Percentiles rank a stretch among this genome's conserved stretches.
phyloP scores from a whole-genome alignment of 2,797 vertebrate species.

The Pangasius krempfi region DNA sequence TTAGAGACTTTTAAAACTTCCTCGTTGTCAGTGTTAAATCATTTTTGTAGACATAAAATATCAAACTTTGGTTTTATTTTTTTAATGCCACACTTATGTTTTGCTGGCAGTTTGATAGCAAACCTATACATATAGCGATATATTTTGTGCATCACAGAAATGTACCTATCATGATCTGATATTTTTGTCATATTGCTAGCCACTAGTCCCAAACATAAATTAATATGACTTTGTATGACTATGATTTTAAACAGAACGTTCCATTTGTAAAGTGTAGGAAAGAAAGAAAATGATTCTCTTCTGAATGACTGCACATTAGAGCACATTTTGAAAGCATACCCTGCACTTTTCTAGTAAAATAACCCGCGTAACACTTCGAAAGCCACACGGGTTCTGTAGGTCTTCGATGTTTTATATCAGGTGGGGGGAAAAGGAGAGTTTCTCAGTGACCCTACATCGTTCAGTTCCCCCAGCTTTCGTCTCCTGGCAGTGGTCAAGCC shows the following conservation, averaged over 20 bases:
- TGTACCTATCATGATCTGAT: not conserved
- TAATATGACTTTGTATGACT: too few relatives aligned
- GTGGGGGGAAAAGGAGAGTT: not conserved
- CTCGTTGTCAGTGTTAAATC: not conserved
- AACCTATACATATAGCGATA: not conserved
- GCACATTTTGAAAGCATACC: not conserved
- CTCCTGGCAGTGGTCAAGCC: conserved; percentile 57
- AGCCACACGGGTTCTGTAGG: conserved; percentile 1
- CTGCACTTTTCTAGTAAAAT: not conserved
- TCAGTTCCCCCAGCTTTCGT: conserved; percentile 54
- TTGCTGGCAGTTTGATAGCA: not conserved
- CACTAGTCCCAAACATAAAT: not conserved
- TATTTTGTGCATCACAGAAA: not conserved
- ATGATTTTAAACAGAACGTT: not conserved
- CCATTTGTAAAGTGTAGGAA: not conserved
- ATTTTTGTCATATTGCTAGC: not conserved
- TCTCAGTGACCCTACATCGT: conserved; percentile 68
- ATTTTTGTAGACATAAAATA: not conserved
- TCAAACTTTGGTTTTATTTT: not conserved
- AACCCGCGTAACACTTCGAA: not conserved
- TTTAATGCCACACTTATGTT: not conserved
- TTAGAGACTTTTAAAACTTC: not conserved
- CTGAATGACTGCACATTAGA: not conserved
- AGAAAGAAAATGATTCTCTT: not conserved
- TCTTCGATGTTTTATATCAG: not conserved